A percentile compares a stretch with the other conserved stretches of the same genome.
phyloP scores from a whole-genome alignment of 2,797 vertebrate genomes.

The Streptopelia turtur region DNA sequence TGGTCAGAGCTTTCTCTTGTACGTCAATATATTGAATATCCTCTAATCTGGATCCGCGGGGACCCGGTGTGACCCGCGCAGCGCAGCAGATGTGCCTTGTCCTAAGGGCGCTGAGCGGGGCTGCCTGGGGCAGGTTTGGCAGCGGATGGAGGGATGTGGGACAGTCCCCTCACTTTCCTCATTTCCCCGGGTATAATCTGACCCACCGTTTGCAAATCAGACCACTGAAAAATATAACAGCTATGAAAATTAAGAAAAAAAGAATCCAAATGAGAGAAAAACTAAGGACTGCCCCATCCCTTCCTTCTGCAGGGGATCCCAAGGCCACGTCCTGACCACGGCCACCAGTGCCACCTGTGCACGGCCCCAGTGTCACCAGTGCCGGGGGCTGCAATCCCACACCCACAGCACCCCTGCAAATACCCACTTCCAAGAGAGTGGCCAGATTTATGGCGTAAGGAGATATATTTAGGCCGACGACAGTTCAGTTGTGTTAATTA shows the following conservation, averaged over 20 bases:
- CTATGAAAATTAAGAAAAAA: neutral
- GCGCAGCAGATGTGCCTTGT: neutral
- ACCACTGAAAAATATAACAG: accelerated
- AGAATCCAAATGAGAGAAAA: neutral
- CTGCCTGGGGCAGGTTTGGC: neutral
- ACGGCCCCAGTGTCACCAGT: neutral
- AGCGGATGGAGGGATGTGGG: neutral
- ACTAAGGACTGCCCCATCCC: neutral
- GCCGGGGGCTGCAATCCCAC: neutral
- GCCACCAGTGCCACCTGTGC: neutral
- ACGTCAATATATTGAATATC: slow-evolving; percentile 25
- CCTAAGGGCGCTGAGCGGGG: neutral
- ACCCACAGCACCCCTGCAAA: neutral
- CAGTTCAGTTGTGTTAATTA: slow-evolving; percentile 81
- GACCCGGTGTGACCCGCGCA: accelerated
- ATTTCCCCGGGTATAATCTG: accelerated
- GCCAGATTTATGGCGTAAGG: slow-evolving; percentile 65
- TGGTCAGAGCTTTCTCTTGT: neutral
- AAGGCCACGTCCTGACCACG: accelerated
- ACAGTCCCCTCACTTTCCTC: accelerated
- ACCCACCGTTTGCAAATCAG: accelerated
- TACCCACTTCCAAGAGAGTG: neutral
- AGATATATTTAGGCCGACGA: slow-evolving; percentile 75
- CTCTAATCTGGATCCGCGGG: neutral
- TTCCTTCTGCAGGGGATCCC: neutral